Evolutionary conservation across 2,888 invertebrate genomes (phyloP).

Genomic region (Halocaridina rubra): DNA sequence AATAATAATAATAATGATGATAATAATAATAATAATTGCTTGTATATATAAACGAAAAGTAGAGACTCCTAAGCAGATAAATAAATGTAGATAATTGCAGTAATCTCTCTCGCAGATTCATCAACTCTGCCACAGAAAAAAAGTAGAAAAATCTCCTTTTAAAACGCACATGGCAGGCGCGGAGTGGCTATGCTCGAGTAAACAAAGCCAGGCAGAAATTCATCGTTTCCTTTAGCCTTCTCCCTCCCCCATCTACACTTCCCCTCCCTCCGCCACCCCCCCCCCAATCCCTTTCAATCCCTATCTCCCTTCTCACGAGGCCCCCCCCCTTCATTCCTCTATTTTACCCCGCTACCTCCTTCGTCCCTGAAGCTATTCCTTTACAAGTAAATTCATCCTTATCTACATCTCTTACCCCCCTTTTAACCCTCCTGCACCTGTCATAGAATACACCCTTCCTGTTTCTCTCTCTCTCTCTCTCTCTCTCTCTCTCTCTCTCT

Average conservation of each 20-base stretch:
- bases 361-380: background rate
- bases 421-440: background rate
- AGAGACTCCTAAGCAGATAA: too few species aligned
- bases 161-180: background rate
- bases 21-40: too few species aligned
- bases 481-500: constrained; percentile 5
- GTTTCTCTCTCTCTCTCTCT: background rate
- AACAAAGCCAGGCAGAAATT: background rate
- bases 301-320: background rate
- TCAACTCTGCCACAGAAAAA: too few species aligned
- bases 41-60: too few species aligned
- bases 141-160: too few species aligned
- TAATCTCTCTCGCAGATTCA: too few species aligned
- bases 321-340: background rate
- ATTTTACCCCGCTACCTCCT: background rate
- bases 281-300: background rate
- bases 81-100: too few species aligned
- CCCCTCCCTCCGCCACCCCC: background rate
- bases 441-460: background rate
- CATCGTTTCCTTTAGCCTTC: too few species aligned
- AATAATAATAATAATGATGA: too few species aligned
- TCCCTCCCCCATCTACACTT: background rate
- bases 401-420: background rate
- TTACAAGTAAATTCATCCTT: background rate
- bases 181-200: background rate